Percentiles rank a stretch among this genome's conserved stretches.
Evolutionary conservation across 2,113 vertebrate genomes (phyloP).

Genomic region (Cebidichthys violaceus): DNA sequence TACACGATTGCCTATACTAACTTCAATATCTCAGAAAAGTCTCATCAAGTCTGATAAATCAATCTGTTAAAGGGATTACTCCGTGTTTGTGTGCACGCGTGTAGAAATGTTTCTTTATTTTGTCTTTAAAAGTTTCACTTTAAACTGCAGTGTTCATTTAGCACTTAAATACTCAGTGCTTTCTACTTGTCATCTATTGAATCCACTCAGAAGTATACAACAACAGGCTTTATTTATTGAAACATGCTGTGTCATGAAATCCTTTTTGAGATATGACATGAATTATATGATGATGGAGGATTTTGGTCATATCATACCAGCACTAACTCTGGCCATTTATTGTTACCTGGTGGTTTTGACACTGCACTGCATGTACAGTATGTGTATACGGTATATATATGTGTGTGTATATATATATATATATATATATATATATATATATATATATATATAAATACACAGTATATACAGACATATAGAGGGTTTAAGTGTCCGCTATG

Average conservation of each 20-base stretch:
- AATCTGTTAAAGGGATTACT: not conserved
- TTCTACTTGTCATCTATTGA: not conserved
- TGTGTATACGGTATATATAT: no score
- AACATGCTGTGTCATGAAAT: not conserved
- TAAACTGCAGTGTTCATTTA: not conserved
- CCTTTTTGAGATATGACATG: not conserved
- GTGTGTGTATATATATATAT: no score
- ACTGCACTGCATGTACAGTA: not conserved
- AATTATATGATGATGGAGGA: not conserved
- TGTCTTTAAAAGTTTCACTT: not conserved
- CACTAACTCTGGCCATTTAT: not conserved
- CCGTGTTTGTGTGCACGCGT: not conserved
- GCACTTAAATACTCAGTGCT: no score
- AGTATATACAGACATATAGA: not conserved
- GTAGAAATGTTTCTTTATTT: not conserved
- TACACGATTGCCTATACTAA: not conserved
- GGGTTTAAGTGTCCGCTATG: constrained; percentile 14
- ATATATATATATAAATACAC: no score
- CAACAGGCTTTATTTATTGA: not conserved
- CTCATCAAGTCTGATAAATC: not conserved
- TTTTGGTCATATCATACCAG: not conserved
- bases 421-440: no score
- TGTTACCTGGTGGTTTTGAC: constrained; percentile 9
- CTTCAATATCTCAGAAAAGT: not conserved
- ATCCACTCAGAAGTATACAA: not conserved